phyloP scores from a whole-genome alignment of 1,140 invertebrate genomes.

The Zaprionus capensis region DNA sequence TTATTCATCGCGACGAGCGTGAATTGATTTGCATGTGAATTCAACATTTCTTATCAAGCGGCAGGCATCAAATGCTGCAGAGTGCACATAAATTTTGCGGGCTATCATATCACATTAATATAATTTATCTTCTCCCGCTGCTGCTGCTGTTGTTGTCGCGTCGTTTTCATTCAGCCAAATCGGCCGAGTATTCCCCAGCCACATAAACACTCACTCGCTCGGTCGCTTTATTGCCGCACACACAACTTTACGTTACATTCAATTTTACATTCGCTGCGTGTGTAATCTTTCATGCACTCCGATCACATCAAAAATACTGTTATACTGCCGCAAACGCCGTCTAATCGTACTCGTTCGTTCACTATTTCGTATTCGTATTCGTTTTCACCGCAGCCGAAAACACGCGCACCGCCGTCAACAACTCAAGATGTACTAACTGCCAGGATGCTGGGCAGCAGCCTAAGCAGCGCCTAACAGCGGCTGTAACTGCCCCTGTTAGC shows the following conservation, averaged over 20 bases:
- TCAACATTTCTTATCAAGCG: slow-evolving; percentile 42
- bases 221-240: slow-evolving; percentile 37
- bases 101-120: slow-evolving; percentile 77
- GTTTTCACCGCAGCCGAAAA: slow-evolving; percentile 47
- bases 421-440: slow-evolving; percentile 73
- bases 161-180: not conserved
- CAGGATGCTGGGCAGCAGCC: slow-evolving; percentile 43
- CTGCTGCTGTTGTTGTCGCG: not conserved
- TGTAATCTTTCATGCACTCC: slow-evolving; percentile 70
- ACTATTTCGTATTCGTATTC: not conserved
- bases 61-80: slow-evolving; percentile 40
- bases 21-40: slow-evolving; percentile 51
- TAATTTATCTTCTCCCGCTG: slow-evolving; percentile 61
- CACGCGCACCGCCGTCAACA: slow-evolving; percentile 73
- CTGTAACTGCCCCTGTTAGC: slow-evolving; percentile 22
- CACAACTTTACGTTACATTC: slow-evolving; percentile 53
- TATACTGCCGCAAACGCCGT: slow-evolving; percentile 11
- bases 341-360: slow-evolving; percentile 10
- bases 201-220: slow-evolving; percentile 30
- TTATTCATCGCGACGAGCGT: slow-evolving; percentile 50
- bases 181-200: not conserved
- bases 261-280: slow-evolving; percentile 42
- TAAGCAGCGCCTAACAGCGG: slow-evolving; percentile 15
- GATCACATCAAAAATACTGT: slow-evolving; percentile 36
- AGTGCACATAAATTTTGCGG: slow-evolving; percentile 61